Conservation (phyloP, 2,888 invertebrate species). For the Mythimna albipuncta region DNA sequence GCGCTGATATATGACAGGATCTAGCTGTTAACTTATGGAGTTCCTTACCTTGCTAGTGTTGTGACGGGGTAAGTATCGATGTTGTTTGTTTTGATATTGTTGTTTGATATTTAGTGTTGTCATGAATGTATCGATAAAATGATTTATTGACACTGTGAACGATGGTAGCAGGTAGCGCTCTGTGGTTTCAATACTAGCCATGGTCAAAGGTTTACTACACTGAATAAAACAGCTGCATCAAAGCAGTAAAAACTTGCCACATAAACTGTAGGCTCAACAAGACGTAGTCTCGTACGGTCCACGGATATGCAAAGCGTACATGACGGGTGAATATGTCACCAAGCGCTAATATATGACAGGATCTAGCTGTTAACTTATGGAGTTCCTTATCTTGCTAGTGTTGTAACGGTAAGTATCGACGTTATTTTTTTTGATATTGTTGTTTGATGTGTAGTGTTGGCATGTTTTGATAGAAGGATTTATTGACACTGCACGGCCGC, state of each 20-base stretch:
- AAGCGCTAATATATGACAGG: slow-evolving; percentile 86
- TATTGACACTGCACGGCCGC: no score
- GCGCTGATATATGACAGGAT: slow-evolving; percentile 86
- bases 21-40: slow-evolving; percentile 88
- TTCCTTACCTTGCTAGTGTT: slow-evolving; percentile 77
- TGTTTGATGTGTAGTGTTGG: not conserved
- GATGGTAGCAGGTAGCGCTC: no score
- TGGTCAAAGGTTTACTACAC: not conserved
- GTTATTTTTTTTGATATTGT: not conserved
- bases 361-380: slow-evolving; percentile 88
- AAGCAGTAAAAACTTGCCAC: slow-evolving; percentile 24
- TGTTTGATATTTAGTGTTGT: not conserved
- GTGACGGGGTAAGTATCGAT: slow-evolving; percentile 54
- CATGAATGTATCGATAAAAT: not conserved
- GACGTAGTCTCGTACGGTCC: slow-evolving; percentile 40
- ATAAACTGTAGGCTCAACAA: slow-evolving; percentile 53
- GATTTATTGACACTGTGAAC: no score
- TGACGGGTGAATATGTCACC: slow-evolving; percentile 84
- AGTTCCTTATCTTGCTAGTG: slow-evolving; percentile 79
- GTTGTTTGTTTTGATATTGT: not conserved
- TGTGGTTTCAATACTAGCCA: no score
- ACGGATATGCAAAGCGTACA: slow-evolving; percentile 80
- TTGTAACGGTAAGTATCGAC: slow-evolving; percentile 59
- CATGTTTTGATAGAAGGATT: not conserved
- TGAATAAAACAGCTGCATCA: not conserved